Percentiles rank a stretch among this genome's conserved stretches.
These are phyloP conservation scores for Microctenopoma stevenorrisi DNA, from an alignment of 2,797 vertebrate species.

Conservation along the genomic window DNA sequence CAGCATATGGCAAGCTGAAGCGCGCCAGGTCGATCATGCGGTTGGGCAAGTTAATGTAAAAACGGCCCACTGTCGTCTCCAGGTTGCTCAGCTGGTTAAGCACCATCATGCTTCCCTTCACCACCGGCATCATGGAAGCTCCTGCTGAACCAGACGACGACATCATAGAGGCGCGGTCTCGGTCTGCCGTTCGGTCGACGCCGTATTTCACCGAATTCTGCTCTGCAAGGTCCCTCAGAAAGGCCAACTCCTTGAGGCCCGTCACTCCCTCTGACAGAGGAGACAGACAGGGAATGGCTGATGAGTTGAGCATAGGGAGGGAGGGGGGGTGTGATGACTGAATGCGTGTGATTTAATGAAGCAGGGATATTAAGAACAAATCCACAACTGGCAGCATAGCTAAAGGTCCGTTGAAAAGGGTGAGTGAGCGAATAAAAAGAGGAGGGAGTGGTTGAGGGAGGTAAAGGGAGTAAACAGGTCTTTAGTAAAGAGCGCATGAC, in stretches of 20 bases:
- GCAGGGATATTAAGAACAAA: constrained; percentile 27
- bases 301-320: not conserved
- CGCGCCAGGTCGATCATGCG: constrained; percentile 96
- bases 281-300: not conserved
- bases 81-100: constrained; percentile 98
- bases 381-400: constrained; percentile 16
- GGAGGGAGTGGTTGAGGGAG: constrained; percentile 23
- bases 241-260: constrained; percentile 95
- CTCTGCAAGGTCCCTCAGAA: constrained; percentile 95
- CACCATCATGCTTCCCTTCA: constrained; percentile 99
- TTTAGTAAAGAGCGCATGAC: constrained; percentile 34
- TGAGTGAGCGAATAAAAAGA: constrained; percentile 35
- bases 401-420: constrained; percentile 15
- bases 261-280: constrained; percentile 91
- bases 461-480: constrained; percentile 34
- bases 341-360: constrained; percentile 40
- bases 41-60: constrained; percentile 98
- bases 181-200: constrained; percentile 83
- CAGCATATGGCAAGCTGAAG: constrained; percentile 94
- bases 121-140: constrained; percentile 83
- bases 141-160: constrained; percentile 31
- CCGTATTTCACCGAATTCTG: constrained; percentile 96
- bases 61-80: constrained; percentile 95
- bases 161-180: constrained; percentile 74
- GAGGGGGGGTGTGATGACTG: not conserved